These are phyloP conservation scores for Malurus melanocephalus DNA, from an alignment of 2,113 vertebrate genomes.

Conservation along the genomic window DNA sequence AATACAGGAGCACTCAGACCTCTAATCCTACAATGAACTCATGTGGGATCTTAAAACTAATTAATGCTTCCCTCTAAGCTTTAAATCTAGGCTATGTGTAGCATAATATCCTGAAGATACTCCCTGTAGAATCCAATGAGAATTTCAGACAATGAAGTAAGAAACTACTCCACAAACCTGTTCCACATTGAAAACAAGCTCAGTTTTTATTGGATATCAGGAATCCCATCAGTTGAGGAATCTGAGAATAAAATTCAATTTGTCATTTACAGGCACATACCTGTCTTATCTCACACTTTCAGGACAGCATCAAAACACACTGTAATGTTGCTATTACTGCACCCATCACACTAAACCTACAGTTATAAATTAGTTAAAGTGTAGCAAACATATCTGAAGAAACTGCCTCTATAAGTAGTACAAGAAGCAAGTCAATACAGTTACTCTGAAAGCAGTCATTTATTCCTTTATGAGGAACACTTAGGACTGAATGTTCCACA, in stretches of 20 bases:
- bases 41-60: constrained; percentile 32
- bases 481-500: neutral
- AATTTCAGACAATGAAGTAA: neutral
- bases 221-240: neutral
- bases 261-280: neutral
- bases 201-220: neutral
- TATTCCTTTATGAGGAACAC: neutral
- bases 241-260: neutral
- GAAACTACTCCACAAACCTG: neutral
- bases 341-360: neutral
- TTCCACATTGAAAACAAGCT: neutral
- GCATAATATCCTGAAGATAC: neutral
- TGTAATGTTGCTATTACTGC: neutral
- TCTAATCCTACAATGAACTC: constrained; percentile 1
- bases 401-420: neutral
- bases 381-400: neutral
- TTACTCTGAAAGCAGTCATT: neutral
- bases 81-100: constrained; percentile 8
- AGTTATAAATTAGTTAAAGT: neutral
- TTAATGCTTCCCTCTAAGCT: constrained; percentile 23
- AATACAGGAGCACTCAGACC: neutral
- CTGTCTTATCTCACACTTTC: neutral
- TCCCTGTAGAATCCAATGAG: neutral
- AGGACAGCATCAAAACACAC: neutral
- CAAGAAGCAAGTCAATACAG: neutral